Base-by-base conservation (phyloP, 1,140 invertebrate genomes). In the Drosophila eugracilis region DNA sequence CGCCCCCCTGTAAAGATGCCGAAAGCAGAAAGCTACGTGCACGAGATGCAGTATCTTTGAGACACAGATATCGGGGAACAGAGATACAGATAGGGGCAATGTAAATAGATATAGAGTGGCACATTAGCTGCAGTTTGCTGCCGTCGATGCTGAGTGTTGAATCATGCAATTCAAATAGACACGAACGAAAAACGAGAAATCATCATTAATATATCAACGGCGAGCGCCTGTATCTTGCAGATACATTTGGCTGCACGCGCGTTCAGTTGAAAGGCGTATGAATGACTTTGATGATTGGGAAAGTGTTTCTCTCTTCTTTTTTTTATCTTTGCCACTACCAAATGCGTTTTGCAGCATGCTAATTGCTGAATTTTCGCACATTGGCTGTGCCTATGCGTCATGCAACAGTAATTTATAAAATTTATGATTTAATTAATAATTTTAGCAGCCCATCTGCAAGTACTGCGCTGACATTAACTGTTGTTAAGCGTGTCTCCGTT, bases 171-270 rank as follows among this genome's bases (percentile, higher is more conserved):
- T 85, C 81, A 86, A 75, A 85, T 86, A 80, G 77, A 81, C 81
- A 85, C 81, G 81, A 85, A 85, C 58, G 73, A 62, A 81, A 85
- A 85, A 71, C 81, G 83, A 85, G 81, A 88, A 85, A 85, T 85
- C 81, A 85, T 85, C 81, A 85, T 85, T 85, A 85, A 85, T 85
- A 88, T 88, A 86, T 88, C 81, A 85, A 88, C 81, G 80, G 78
- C 73, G 69, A 47, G 44, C 24, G 44, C 44, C 24, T 81, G 81
- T 67, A 80, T 76, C 76, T 85, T 57, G 49, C 72, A 83, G 78
- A 83, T 81, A 78, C 67, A 62, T 41, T 49, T 37, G 65, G 57
- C 12, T 39, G 19, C 48, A 73, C 42, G 77, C 62, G 81, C 73
- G 73, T 81, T 77, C 67, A 70, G 67, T 65, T 81, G 83, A 81